Conservation (phyloP, 2,113 vertebrate species). For the pig (Sus scrofa) region T2T-Sscrofa CM000819.6:20606001-20606500, state of each 20-base stretch:
- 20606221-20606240: too few relatives aligned
- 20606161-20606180: not conserved
- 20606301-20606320: not conserved
- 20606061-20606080: too few relatives aligned
- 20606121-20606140: fast-evolving
- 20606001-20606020: not conserved
- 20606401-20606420: not conserved
- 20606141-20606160: not conserved
- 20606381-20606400: not conserved
- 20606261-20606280: not conserved
- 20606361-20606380: not conserved
- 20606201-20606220: not conserved
- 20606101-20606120: not conserved
- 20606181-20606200: not conserved
- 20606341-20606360: not conserved
- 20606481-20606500: slow-evolving; percentile 4
- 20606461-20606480: not conserved
- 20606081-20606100: not conserved
- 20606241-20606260: not conserved
- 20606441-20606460: not conserved
- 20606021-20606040: too few relatives aligned
- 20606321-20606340: not conserved
- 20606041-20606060: too few relatives aligned
- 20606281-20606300: not conserved
- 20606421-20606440: not conserved